phyloP scores from a whole-genome alignment of 1,140 invertebrate genomes.

The Meloidogyne chitwoodi region DNA sequence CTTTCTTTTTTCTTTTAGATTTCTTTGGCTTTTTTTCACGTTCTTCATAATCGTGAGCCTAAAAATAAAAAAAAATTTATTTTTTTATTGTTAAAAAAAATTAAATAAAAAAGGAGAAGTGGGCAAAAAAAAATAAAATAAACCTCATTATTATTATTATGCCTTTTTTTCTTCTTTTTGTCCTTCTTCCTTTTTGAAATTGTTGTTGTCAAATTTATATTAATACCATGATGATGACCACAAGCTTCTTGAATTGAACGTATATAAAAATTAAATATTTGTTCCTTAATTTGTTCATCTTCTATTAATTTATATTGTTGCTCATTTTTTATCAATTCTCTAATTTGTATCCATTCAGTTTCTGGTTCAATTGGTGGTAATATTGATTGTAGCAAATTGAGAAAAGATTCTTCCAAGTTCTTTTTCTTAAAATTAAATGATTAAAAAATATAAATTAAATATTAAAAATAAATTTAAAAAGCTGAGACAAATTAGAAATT shows the following conservation, averaged over 20 bases:
- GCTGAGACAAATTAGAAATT: no score
- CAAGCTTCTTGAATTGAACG: constrained; percentile 28
- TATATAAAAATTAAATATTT: constrained; percentile 27
- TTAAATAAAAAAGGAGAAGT: neutral
- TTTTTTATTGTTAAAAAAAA: neutral
- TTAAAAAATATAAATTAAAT: no score
- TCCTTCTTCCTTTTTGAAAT: constrained; percentile 34
- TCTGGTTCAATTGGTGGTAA: constrained; percentile 37
- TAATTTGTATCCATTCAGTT: constrained; percentile 36
- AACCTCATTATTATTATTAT: no score
- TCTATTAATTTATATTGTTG: constrained; percentile 26
- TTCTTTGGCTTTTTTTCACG: neutral
- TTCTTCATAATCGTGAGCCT: neutral
- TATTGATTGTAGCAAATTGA: constrained; percentile 12
- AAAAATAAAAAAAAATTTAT: neutral
- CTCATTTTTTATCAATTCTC: constrained; percentile 35
- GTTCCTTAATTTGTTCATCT: constrained; percentile 17
- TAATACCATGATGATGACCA: constrained; percentile 21
- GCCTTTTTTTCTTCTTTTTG: constrained; percentile 9
- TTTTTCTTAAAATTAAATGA: constrained; percentile 18
- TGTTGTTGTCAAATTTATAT: neutral
- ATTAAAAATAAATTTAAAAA: no score
- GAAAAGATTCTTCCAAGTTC: constrained; percentile 20
- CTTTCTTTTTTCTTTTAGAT: neutral
- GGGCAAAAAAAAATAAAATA: no score